Base-by-base conservation (phyloP, 2,888 invertebrate species). In the Parelbella ahira region DNA sequence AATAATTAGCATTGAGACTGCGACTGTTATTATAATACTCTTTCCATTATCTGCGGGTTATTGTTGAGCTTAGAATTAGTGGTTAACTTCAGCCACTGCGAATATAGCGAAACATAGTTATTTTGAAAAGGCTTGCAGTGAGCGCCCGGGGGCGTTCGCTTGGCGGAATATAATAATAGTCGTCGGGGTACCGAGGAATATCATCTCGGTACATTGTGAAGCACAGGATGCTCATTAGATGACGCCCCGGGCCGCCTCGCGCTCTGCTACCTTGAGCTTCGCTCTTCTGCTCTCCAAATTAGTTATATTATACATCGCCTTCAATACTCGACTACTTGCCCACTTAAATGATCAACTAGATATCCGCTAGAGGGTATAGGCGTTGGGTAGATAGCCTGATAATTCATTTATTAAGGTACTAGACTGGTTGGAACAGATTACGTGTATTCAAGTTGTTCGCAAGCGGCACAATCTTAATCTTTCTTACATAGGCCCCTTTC, bases 161-260 rank as follows among this genome's bases (percentile, higher is more conserved):
- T 64, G 73, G 68, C 63, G 66, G 71, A 74, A 81, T 83, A 83
- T 80, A 79, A 83, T 83, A 83, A 83, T 77, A 77, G 75, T 77
- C 68, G 79, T 71, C 70, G 71, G 70, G 74, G 63, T 68, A 68
- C 74, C 68, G 67, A 72, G 68, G 71, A 77, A 74, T 81, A 80
- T 75, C 78, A 79, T 78, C 80, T 78, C 73, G 56, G 78, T 77
- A 83, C 78, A 84, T 83, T 84, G 82, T 83, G 81, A 73, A 71
- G 63, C 68, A 74, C 84, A 81, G 84, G 84, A 86, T 79, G 84
- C 84, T 86, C 84, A 84, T 86, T 86, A 86, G 84, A 77, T 77
- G 78, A 74, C 71, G 80, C 84, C 81, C 61, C 64, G 58, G 82
- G 83, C 72, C 56, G 48, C 58, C 37, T 29, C 41, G 50, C 46